Conservation (phyloP, 1,140 invertebrate genomes). For the Heterodera schachtii region DNA sequence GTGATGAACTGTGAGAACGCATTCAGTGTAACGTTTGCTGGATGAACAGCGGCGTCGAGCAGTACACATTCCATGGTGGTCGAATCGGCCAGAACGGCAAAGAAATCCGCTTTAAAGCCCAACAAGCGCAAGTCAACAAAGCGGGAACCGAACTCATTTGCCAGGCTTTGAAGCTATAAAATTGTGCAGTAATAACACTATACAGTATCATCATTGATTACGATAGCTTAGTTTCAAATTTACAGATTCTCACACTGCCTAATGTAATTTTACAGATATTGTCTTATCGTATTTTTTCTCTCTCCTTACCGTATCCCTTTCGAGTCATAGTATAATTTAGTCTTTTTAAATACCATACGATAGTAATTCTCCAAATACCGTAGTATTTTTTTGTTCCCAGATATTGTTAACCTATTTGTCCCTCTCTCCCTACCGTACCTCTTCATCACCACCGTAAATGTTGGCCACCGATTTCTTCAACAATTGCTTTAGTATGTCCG, state of each 20-base stretch:
- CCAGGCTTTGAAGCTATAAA: slow-evolving; percentile 51
- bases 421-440: slow-evolving; percentile 2
- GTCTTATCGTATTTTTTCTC: too few relatives aligned
- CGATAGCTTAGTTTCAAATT: too few relatives aligned
- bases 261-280: too few relatives aligned
- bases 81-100: slow-evolving; percentile 57
- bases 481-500: slow-evolving; percentile 56
- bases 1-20: slow-evolving; percentile 64
- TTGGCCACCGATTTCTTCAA: slow-evolving; percentile 61
- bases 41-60: slow-evolving; percentile 61
- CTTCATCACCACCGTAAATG: slow-evolving; percentile 59
- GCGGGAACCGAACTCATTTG: slow-evolving; percentile 54
- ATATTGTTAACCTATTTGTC: too few relatives aligned
- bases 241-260: too few relatives aligned
- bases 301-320: too few relatives aligned
- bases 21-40: slow-evolving; percentile 52
- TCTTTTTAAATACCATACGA: too few relatives aligned
- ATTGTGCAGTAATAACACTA: too few relatives aligned
- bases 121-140: slow-evolving; percentile 44
- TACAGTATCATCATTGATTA: too few relatives aligned
- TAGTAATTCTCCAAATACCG: too few relatives aligned
- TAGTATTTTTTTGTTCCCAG: too few relatives aligned
- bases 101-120: slow-evolving; percentile 64
- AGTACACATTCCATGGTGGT: slow-evolving; percentile 60
- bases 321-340: too few relatives aligned